phyloP scores from a whole-genome alignment of 2,797 vertebrate species.

The Argya squamiceps region DNA sequence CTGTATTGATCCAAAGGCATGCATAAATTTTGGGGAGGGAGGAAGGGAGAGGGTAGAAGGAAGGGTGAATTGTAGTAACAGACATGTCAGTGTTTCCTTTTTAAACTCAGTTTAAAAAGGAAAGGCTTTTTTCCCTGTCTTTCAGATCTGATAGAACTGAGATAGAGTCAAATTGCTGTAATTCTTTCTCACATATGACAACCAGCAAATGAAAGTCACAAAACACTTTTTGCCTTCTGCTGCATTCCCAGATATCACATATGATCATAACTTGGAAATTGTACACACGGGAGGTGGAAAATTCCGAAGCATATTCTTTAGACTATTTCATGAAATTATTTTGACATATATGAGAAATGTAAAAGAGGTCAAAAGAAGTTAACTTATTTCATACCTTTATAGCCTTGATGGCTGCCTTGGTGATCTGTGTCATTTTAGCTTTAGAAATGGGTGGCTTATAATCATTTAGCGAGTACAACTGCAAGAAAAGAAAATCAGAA shows the following conservation, averaged over 20 bases:
- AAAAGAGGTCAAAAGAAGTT: neutral
- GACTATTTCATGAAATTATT: neutral
- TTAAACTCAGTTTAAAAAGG: neutral
- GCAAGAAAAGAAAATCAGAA: slow-evolving; percentile 43
- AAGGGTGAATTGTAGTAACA: neutral
- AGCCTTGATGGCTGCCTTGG: slow-evolving; percentile 98
- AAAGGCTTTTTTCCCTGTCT: neutral
- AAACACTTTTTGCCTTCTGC: neutral
- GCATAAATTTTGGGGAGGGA: no score
- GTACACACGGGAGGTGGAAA: neutral
- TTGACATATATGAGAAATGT: neutral
- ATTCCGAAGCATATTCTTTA: neutral
- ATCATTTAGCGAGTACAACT: slow-evolving; percentile 98
- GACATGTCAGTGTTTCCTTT: neutral
- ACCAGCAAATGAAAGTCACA: neutral
- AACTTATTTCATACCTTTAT: slow-evolving; percentile 91
- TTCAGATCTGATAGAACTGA: neutral
- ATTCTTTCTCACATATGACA: neutral
- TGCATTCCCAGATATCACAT: neutral
- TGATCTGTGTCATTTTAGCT: slow-evolving; percentile 99
- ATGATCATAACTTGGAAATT: neutral
- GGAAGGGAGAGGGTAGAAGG: neutral
- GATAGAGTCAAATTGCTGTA: neutral
- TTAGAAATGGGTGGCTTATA: slow-evolving; percentile 99
- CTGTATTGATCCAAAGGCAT: neutral